phyloP scores from a whole-genome alignment of 2,797 vertebrate species.

The Peromyscus nudipes region DNA sequence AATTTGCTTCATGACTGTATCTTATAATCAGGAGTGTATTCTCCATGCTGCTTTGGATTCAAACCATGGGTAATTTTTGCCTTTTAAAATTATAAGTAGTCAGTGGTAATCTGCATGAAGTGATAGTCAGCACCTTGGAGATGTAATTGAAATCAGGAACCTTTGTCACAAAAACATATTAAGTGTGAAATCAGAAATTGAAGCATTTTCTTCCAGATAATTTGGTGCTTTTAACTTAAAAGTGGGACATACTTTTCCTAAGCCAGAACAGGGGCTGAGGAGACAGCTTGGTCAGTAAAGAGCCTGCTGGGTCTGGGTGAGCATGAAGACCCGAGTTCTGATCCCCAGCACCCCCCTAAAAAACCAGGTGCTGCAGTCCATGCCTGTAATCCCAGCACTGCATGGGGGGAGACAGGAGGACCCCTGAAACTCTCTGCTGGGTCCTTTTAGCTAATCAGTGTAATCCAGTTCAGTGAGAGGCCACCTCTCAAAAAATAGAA shows the following conservation, averaged over 20 bases:
- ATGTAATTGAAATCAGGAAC: neutral
- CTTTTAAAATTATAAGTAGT: constrained; percentile 21
- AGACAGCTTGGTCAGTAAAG: neutral
- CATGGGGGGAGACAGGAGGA: neutral
- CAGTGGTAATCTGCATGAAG: neutral
- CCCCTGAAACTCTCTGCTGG: neutral
- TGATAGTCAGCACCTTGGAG: neutral
- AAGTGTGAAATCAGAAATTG: neutral
- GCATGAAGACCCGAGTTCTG: neutral
- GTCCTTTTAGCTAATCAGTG: neutral
- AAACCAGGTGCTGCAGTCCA: neutral
- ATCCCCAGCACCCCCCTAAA: neutral
- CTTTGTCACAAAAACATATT: neutral
- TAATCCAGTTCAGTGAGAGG: neutral
- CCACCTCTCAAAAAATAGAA: neutral
- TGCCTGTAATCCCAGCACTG: neutral
- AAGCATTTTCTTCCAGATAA: neutral
- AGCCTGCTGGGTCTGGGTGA: neutral
- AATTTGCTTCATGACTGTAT: neutral
- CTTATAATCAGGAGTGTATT: constrained; percentile 4
- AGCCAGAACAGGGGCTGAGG: neutral
- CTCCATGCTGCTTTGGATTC: neutral
- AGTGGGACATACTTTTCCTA: neutral
- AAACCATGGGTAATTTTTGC: constrained; percentile 28
- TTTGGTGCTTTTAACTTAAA: neutral